These are phyloP conservation scores for Puma concolor DNA, from an alignment of 2,113 vertebrate genomes.

Conservation along the genomic window DNA sequence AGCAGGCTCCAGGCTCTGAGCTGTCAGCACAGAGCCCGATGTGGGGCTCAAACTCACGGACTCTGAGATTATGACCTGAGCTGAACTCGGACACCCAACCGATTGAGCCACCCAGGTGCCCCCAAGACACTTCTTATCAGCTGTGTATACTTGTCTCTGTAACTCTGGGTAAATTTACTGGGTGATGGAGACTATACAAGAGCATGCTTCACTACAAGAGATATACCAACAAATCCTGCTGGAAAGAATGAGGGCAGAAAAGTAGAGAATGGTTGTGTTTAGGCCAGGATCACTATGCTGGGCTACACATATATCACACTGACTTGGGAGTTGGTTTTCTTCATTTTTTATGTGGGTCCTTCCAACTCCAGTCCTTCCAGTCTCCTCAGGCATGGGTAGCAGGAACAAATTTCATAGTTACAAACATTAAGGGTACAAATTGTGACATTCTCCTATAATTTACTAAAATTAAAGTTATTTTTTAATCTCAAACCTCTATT, in stretches of 20 bases:
- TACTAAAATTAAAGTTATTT: neutral
- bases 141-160: neutral
- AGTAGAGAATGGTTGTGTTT: neutral
- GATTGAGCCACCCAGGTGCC: too few species aligned
- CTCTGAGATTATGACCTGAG: too few species aligned
- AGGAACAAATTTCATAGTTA: neutral
- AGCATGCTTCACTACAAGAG: neutral
- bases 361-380: neutral
- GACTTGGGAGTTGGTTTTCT: neutral
- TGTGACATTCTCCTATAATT: constrained; percentile 22
- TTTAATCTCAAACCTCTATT: constrained; percentile 4
- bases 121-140: neutral
- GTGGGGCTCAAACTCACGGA: too few species aligned
- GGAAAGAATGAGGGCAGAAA: neutral
- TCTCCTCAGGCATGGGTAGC: neutral
- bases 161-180: neutral
- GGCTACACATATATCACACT: neutral
- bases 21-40: too few species aligned
- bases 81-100: too few species aligned
- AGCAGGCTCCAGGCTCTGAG: too few species aligned
- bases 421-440: neutral
- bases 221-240: neutral
- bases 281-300: neutral
- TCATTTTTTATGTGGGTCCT: neutral
- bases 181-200: neutral